Evolutionary conservation across 2,113 vertebrate genomes (phyloP).

Genomic region (Ramphastos sulfuratus): DNA sequence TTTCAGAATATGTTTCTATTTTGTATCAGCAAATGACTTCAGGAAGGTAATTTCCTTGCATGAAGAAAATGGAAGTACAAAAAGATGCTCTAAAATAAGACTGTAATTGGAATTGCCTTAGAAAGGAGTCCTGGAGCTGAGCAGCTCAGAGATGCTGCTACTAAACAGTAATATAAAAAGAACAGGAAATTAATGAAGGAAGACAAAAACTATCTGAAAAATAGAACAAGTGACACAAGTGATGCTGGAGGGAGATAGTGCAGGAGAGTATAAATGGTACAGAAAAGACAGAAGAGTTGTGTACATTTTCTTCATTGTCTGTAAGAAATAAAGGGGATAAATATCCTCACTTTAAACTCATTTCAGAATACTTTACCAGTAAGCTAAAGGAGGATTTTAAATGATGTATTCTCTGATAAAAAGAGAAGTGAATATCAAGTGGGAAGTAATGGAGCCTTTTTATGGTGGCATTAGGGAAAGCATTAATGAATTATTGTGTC

Average conservation of each 20-base stretch:
- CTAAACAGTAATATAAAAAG: not conserved
- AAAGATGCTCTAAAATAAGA: too few relatives aligned
- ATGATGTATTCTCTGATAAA: not conserved
- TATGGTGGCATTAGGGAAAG: not conserved
- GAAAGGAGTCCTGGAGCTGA: not conserved
- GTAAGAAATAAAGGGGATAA: not conserved
- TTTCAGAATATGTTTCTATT: not conserved
- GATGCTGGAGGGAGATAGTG: not conserved
- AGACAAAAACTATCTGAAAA: not conserved
- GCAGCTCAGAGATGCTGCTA: not conserved
- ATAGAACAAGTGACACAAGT: not conserved
- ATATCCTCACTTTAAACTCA: not conserved
- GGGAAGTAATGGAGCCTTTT: not conserved
- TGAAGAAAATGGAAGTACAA: not conserved
- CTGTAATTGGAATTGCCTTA: not conserved
- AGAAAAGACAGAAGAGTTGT: not conserved
- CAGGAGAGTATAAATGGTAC: not conserved
- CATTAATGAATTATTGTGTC: not conserved
- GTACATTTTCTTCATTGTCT: not conserved
- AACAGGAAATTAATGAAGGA: not conserved
- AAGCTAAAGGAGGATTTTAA: not conserved
- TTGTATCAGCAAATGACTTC: not conserved
- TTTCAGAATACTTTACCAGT: not conserved
- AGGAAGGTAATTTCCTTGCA: not conserved
- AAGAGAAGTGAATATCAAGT: not conserved